These are phyloP conservation scores for Acronicta leporina DNA, from an alignment of 2,888 invertebrate genomes.

Conservation along the genomic window DNA sequence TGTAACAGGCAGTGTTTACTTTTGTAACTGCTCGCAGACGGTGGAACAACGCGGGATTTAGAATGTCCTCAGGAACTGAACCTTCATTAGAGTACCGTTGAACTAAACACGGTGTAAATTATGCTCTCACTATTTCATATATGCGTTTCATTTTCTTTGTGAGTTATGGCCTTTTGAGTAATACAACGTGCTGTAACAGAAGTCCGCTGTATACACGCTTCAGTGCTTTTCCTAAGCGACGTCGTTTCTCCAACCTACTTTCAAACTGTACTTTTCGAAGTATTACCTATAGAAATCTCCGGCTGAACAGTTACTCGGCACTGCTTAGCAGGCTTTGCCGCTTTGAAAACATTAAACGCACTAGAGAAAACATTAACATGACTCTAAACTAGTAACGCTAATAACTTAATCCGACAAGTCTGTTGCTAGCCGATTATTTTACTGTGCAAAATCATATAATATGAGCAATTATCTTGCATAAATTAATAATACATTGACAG, in stretches of 20 bases:
- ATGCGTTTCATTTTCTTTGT: constrained; percentile 22
- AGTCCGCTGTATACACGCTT: constrained; percentile 47
- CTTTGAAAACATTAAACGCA: constrained; percentile 35
- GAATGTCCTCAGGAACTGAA: constrained; percentile 61
- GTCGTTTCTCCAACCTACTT: constrained; percentile 70
- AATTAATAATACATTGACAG: constrained; percentile 63
- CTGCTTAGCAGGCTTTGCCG: constrained; percentile 24
- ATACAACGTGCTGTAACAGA: constrained; percentile 42
- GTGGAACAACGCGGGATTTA: constrained; percentile 69
- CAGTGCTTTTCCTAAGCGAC: constrained; percentile 64
- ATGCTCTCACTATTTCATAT: constrained; percentile 37
- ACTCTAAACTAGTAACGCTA: constrained; percentile 14
- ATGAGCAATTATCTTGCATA: constrained; percentile 57
- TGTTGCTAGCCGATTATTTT: constrained; percentile 51
- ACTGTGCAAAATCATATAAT: constrained; percentile 57
- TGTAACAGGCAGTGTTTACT: constrained; percentile 72
- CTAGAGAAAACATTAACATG: constrained; percentile 24
- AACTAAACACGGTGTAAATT: constrained; percentile 48
- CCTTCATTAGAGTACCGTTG: constrained; percentile 63
- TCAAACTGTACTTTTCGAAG: constrained; percentile 62
- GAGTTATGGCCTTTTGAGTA: constrained; percentile 31
- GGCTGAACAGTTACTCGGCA: constrained; percentile 55
- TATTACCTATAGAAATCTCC: constrained; percentile 54
- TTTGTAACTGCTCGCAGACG: constrained; percentile 70
- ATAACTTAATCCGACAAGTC: constrained; percentile 27